These are phyloP conservation scores for Masticophis lateralis DNA, from an alignment of 2,797 vertebrate genomes.

Conservation along the genomic window DNA sequence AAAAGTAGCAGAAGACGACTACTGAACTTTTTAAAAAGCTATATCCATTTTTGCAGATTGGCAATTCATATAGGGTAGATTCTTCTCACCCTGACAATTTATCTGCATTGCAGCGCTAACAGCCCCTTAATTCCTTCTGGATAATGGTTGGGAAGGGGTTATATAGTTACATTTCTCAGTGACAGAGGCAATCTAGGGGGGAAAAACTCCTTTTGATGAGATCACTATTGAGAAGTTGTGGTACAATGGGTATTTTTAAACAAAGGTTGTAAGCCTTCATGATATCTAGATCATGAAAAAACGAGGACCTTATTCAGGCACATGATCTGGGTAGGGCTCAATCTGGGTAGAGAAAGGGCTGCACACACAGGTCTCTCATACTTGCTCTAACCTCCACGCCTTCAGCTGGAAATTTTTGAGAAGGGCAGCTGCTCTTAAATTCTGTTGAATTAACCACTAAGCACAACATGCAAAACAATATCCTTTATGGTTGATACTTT, in stretches of 20 bases:
- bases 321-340: neutral
- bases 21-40: neutral
- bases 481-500: neutral
- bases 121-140: neutral
- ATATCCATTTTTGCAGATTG: neutral
- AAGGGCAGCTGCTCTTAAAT: neutral
- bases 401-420: neutral
- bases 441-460: neutral
- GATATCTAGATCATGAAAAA: neutral
- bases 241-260: neutral
- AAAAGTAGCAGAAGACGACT: neutral
- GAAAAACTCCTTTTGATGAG: neutral
- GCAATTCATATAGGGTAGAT: neutral
- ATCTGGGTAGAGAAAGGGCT: neutral
- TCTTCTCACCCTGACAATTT: neutral
- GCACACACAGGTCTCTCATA: neutral
- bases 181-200: neutral
- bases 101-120: neutral
- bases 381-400: neutral
- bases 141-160: neutral
- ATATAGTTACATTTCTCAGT: neutral
- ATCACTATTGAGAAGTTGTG: neutral
- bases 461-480: neutral
- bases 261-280: neutral
- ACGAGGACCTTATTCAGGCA: neutral